These are phyloP conservation scores for Nothobranchius kuhntae DNA, from an alignment of 2,113 vertebrate species.

Conservation along the genomic window DNA sequence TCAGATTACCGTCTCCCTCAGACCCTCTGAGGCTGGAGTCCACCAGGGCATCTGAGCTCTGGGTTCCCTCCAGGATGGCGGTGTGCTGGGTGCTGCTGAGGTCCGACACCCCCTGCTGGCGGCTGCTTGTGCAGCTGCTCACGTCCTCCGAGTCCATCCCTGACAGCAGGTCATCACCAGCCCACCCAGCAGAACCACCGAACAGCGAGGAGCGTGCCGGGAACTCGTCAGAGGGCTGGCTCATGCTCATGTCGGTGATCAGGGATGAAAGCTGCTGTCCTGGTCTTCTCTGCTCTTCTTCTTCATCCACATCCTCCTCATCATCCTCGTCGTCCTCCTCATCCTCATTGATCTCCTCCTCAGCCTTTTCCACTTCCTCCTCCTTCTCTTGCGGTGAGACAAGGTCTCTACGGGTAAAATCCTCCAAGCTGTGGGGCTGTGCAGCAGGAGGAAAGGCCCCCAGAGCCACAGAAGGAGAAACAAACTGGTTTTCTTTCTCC, in stretches of 20 bases:
- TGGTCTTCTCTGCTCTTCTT: constrained; percentile 68
- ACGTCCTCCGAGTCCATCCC: constrained; percentile 73
- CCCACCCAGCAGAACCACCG: constrained; percentile 56
- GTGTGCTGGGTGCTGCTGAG: constrained; percentile 73
- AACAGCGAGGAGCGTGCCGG: constrained; percentile 58
- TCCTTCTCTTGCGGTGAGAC: constrained; percentile 69
- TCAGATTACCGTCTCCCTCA: constrained; percentile 71
- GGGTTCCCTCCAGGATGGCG: constrained; percentile 66
- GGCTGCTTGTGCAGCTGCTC: constrained; percentile 72
- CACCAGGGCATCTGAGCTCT: constrained; percentile 71
- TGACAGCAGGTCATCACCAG: constrained; percentile 64
- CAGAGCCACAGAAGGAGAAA: constrained; percentile 33
- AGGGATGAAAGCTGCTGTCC: constrained; percentile 62
- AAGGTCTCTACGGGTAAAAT: constrained; percentile 38
- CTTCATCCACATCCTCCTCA: constrained; percentile 71
- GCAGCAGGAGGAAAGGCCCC: constrained; percentile 31
- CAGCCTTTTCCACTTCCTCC: constrained; percentile 79
- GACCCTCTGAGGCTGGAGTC: constrained; percentile 73
- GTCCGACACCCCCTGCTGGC: constrained; percentile 65
- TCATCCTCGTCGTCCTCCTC: constrained; percentile 80
- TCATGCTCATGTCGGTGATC: constrained; percentile 61
- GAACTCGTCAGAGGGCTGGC: constrained; percentile 69
- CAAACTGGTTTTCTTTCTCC: constrained; percentile 54
- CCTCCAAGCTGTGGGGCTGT: constrained; percentile 47
- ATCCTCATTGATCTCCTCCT: constrained; percentile 81